These are phyloP conservation scores for Chromis chromis DNA, from an alignment of 2,797 vertebrate species.

Conservation along the genomic window DNA sequence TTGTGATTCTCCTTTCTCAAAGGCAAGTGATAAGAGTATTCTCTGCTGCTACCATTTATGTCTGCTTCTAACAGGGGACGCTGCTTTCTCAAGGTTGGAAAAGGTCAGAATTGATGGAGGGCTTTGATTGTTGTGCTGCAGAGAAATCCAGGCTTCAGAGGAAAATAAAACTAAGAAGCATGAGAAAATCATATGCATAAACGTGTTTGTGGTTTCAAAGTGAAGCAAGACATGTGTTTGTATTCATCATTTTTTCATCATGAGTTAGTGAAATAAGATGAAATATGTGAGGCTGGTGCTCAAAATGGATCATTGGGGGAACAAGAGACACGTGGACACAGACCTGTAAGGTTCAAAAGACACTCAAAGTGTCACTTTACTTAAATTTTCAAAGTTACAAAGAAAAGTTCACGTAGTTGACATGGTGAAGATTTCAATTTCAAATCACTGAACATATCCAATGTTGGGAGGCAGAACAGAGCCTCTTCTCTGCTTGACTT, in stretches of 20 bases:
- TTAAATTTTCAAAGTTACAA: conserved; percentile 82
- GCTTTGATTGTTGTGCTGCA: conserved; percentile 65
- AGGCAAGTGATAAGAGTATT: conserved; percentile 57
- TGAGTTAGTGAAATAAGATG: conserved; percentile 28
- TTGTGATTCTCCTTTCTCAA: conserved; percentile 60
- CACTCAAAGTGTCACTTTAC: conserved; percentile 83
- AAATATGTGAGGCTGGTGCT: conserved; percentile 17
- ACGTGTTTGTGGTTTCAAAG: conserved; percentile 43
- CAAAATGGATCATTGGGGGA: conserved; percentile 23
- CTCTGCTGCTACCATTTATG: conserved; percentile 54
- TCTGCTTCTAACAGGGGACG: conserved; percentile 47
- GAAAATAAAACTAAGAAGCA: conserved; percentile 36
- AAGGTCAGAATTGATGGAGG: conserved; percentile 73
- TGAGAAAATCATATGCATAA: conserved; percentile 18
- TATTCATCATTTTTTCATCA: conserved; percentile 25
- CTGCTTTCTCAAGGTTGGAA: conserved; percentile 71
- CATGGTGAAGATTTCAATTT: conserved; percentile 76
- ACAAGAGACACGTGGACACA: conserved; percentile 67
- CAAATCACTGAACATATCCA: conserved; percentile 78
- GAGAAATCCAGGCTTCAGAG: conserved; percentile 48
- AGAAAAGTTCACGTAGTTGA: conserved; percentile 82
- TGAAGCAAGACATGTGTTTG: conserved; percentile 26
- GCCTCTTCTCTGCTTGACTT: conserved; percentile 67
- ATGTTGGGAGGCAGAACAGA: conserved; percentile 69
- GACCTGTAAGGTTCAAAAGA: conserved; percentile 79